A percentile compares a stretch with the other conserved stretches of the same genome.
Evolutionary conservation across 2,113 vertebrate genomes (phyloP).

Genomic region (Pterophyllum scalare): DNA sequence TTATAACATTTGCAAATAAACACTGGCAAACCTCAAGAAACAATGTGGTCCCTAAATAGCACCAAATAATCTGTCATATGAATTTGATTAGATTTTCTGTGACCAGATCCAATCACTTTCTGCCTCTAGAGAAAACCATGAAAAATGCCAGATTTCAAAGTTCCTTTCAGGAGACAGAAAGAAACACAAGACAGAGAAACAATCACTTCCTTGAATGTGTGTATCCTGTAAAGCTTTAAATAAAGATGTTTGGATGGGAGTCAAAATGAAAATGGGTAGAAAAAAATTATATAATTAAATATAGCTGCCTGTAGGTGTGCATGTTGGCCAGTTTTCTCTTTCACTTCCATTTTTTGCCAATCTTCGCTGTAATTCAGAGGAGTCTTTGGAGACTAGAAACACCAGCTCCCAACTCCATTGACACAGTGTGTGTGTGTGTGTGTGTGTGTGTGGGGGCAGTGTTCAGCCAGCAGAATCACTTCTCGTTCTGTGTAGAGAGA

Average conservation of each 20-base stretch:
- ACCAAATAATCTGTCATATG: not conserved
- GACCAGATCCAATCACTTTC: not conserved
- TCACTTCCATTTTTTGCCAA: not conserved
- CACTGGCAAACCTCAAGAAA: not conserved
- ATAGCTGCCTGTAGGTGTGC: constrained; percentile 3
- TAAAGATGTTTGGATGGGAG: not conserved
- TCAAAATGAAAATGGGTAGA: not conserved
- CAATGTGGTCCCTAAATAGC: not conserved
- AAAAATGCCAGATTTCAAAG: not conserved
- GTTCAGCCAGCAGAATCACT: constrained; percentile 8
- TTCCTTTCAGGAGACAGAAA: not conserved
- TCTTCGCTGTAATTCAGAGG: constrained; percentile 47
- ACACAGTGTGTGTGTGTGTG: not conserved
- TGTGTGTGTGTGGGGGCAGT: not conserved
- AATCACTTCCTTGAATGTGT: not conserved
- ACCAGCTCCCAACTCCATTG: constrained; percentile 31
- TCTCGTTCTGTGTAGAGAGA: constrained; percentile 19
- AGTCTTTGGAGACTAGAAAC: not conserved
- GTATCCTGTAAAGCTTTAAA: not conserved
- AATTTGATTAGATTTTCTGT: not conserved
- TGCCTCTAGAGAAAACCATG: not conserved
- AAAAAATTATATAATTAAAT: not conserved
- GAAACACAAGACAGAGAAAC: not conserved
- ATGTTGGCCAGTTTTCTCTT: not conserved
- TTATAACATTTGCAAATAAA: not conserved